Evolutionary conservation across 1,140 invertebrate species (phyloP), one percentile per base, ranked within the genome.

Genomic region (Listronotus oregonensis): DNA sequence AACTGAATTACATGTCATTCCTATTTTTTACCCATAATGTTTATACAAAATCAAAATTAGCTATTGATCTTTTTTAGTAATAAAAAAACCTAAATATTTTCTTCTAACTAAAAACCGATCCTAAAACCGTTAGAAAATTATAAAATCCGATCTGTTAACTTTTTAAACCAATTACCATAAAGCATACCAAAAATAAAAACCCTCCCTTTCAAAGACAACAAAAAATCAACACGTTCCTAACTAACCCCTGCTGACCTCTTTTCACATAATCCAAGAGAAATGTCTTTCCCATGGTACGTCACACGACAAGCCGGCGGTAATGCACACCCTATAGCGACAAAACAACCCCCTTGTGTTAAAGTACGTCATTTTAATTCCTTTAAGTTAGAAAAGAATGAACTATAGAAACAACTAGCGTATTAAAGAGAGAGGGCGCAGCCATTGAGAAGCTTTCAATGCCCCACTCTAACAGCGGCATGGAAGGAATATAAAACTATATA

Each of bases 51-150:
- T n/a, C n/a, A n/a, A n/a, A n/a, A n/a, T n/a, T n/a, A n/a, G n/a
- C n/a, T n/a, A n/a, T n/a, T n/a, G n/a, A n/a, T n/a, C n/a, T n/a
- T n/a, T n/a, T n/a, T n/a, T n/a, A n/a, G n/a, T n/a, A n/a, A n/a
- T n/a, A n/a, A n/a, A n/a, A n/a, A n/a, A n/a, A n/a, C n/a, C n/a
- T n/a, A n/a, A n/a, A n/a, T n/a, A n/a, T n/a, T n/a, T n/a, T n/a
- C n/a, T n/a, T n/a, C n/a, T 27, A 27, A 27, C 21, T 5, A 5
- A 66, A 67, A 27, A 74, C 75, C 44, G 74, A 90, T 74, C 90
- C 90, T 43, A 90, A 27, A 27, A 27, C 21, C 21, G 21, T 27
- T 27, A 27, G 21, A 27, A 27, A 27, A 27, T 27, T 5, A 27
- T 27, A 27, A 27, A 27, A 27, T n/a, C 5, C 21, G 21, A 27